Percentiles rank a stretch among this genome's conserved stretches.
phyloP scores from a whole-genome alignment of 2,113 vertebrate genomes.

The Embiotoca jacksoni region DNA sequence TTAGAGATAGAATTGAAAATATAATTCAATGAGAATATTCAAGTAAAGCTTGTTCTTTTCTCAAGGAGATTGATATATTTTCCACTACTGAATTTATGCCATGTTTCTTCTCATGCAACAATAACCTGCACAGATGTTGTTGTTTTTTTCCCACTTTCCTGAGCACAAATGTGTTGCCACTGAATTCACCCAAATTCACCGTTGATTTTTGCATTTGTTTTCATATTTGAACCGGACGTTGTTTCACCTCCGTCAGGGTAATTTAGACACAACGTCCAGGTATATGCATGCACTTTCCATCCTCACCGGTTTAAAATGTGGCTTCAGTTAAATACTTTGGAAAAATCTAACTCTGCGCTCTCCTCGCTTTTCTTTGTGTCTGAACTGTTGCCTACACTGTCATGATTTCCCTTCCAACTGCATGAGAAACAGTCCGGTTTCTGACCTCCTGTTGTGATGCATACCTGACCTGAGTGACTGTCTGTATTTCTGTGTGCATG shows the following conservation, averaged over 20 bases:
- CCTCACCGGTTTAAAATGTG: constrained; percentile 3
- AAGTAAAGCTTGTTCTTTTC: background rate
- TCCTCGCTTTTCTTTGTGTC: constrained; percentile 30
- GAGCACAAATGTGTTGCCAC: background rate
- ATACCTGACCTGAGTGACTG: background rate
- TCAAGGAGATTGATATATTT: background rate
- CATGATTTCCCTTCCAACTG: constrained; percentile 28
- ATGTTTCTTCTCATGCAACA: background rate
- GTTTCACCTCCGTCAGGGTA: background rate
- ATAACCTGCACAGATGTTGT: background rate
- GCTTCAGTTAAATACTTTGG: constrained; percentile 31
- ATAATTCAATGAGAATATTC: background rate
- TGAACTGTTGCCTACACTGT: background rate
- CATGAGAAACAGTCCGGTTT: constrained; percentile 17
- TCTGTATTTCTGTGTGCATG: background rate
- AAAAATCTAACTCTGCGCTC: background rate
- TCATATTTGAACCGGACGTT: background rate
- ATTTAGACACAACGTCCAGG: background rate
- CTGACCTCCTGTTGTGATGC: constrained; percentile 51
- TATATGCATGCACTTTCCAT: background rate
- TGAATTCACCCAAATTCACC: background rate
- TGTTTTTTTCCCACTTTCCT: background rate
- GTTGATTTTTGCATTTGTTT: background rate
- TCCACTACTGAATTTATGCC: background rate
- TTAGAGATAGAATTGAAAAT: background rate